Conservation (phyloP, 2,888 invertebrate genomes). For the Nebria brevicollis region DNA sequence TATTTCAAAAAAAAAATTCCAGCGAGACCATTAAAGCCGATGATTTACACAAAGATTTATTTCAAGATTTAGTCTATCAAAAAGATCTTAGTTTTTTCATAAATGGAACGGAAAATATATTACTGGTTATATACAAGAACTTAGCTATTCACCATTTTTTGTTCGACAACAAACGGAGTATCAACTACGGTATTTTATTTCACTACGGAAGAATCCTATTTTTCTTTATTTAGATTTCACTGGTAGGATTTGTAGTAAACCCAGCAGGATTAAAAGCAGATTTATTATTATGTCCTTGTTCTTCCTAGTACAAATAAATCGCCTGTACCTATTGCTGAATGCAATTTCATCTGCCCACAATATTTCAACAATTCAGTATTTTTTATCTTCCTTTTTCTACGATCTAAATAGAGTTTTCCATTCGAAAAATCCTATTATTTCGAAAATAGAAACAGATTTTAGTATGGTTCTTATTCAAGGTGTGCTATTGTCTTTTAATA, state of each 20-base stretch:
- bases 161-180: not conserved
- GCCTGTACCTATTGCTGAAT: slow-evolving; percentile 21
- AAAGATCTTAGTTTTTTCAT: not conserved
- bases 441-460: slow-evolving; percentile 25
- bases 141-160: not conserved
- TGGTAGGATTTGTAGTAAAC: slow-evolving; percentile 7
- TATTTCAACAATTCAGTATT: slow-evolving; percentile 13
- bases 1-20: slow-evolving; percentile 3
- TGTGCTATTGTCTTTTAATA: slow-evolving; percentile 16
- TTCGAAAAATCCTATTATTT: slow-evolving; percentile 4
- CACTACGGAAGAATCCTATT: slow-evolving; percentile 8
- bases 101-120: slow-evolving; percentile 17
- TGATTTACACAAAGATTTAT: no score
- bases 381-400: slow-evolving; percentile 15
- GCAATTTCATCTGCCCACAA: slow-evolving; percentile 6
- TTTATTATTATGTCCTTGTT: slow-evolving; percentile 11
- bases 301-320: slow-evolving; percentile 5
- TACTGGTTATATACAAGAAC: slow-evolving; percentile 7
- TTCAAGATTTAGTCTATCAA: no score
- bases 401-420: slow-evolving; percentile 1
- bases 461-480: slow-evolving; percentile 13
- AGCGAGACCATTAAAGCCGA: no score
- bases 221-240: slow-evolving; percentile 22
- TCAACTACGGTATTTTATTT: not conserved
- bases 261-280: slow-evolving; percentile 6